Evolutionary conservation across 2,888 invertebrate genomes (phyloP).

Genomic region (Drosophila anomalata): DNA sequence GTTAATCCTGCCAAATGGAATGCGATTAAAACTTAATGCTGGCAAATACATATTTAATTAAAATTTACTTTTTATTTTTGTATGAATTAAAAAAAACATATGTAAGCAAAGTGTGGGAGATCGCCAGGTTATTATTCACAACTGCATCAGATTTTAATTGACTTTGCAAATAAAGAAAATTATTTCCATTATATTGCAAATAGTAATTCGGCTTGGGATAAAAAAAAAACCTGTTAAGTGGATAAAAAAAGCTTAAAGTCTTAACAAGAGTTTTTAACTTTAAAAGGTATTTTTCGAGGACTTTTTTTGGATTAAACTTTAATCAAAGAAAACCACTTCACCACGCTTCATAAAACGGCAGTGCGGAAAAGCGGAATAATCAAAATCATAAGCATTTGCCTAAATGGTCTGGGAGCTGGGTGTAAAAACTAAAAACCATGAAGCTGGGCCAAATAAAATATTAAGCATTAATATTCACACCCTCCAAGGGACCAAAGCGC

Average conservation of each 20-base stretch:
- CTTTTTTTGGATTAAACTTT: constrained; percentile 7
- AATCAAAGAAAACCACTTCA: constrained; percentile 32
- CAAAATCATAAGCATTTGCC: constrained; percentile 36
- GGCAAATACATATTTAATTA: constrained; percentile 73
- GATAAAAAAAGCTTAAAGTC: constrained; percentile 9
- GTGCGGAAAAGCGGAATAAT: constrained; percentile 24
- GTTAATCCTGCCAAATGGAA: constrained; percentile 48
- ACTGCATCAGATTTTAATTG: constrained; percentile 69
- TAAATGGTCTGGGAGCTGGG: constrained; percentile 36
- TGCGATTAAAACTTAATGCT: constrained; percentile 72
- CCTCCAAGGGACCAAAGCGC: constrained; percentile 4
- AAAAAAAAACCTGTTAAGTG: constrained; percentile 7
- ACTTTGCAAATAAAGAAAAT: constrained; percentile 60
- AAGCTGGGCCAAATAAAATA: constrained; percentile 51
- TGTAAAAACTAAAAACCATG: constrained; percentile 57
- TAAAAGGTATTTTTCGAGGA: background rate
- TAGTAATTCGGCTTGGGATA: background rate
- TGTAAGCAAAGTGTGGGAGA: constrained; percentile 35
- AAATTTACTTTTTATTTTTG: constrained; percentile 34
- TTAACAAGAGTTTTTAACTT: background rate
- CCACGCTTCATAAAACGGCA: constrained; percentile 34
- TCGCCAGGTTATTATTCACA: constrained; percentile 63
- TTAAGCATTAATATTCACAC: constrained; percentile 67
- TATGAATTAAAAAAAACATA: constrained; percentile 32
- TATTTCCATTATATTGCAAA: constrained; percentile 3